Conservation (phyloP, 2,113 vertebrate species). For the Hemiscyllium ocellatum region DNA sequence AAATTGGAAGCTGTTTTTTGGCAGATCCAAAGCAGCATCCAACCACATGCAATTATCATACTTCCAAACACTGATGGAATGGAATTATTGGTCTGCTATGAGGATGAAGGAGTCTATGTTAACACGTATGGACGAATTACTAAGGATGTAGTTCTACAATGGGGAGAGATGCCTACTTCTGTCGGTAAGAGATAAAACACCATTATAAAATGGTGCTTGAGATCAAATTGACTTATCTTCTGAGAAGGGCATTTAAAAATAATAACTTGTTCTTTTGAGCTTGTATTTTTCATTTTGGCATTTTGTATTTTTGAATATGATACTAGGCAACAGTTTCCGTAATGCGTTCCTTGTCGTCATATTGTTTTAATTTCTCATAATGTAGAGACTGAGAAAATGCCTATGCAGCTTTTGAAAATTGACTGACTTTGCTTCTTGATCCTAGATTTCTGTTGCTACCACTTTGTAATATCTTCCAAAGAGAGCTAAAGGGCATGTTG, state of each 20-base stretch:
- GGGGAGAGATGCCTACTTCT: conserved; percentile 99
- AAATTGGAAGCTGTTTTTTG: conserved; percentile 24
- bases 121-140: conserved; percentile 97
- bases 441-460: background rate
- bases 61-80: conserved; percentile 96
- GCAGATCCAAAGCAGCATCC: conserved; percentile 90
- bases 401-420: background rate
- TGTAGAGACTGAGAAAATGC: background rate
- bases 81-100: conserved; percentile 95
- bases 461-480: background rate
- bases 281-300: background rate
- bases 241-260: background rate
- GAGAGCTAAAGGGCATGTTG: too few species aligned
- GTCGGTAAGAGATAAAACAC: conserved; percentile 67
- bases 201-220: background rate
- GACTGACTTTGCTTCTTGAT: background rate
- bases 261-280: background rate
- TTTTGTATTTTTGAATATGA: background rate
- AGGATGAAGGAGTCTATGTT: conserved; percentile 96
- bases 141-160: conserved; percentile 97
- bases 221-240: background rate
- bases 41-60: conserved; percentile 96
- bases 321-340: background rate
- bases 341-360: background rate
- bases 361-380: background rate